Evolutionary conservation across 2,113 vertebrate species (phyloP).

Genomic region (Aegypius monachus): DNA sequence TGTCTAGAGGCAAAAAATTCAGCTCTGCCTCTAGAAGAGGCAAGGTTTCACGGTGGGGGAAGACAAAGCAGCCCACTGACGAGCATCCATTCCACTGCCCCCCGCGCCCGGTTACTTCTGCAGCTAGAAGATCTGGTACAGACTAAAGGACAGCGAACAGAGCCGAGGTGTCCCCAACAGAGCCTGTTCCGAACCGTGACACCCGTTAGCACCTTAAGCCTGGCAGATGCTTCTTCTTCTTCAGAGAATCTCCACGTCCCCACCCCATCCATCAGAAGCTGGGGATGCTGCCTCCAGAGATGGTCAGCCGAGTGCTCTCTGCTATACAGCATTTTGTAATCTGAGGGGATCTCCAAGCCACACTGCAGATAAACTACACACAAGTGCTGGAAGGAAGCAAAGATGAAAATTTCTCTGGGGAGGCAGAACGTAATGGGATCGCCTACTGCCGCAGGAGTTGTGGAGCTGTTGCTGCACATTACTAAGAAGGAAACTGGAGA

Average conservation of each 20-base stretch:
- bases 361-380: neutral
- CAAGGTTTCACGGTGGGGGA: neutral
- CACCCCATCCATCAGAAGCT: neutral
- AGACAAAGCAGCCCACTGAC: neutral
- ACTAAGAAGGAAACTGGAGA: neutral
- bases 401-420: neutral
- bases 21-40: neutral
- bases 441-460: fast-evolving
- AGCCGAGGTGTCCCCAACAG: neutral
- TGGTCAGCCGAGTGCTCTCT: neutral
- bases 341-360: neutral
- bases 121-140: neutral
- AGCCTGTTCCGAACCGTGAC: neutral
- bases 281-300: neutral
- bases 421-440: fast-evolving
- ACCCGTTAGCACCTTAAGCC: neutral
- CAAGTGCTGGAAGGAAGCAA: neutral
- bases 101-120: neutral
- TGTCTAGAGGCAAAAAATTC: neutral
- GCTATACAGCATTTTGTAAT: neutral
- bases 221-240: neutral
- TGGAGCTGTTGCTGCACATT: neutral
- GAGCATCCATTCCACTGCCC: neutral
- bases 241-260: neutral
- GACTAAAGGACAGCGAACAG: neutral